These are phyloP conservation scores for Escarpia spicata DNA, from an alignment of 2,888 invertebrate species.

Conservation along the genomic window DNA sequence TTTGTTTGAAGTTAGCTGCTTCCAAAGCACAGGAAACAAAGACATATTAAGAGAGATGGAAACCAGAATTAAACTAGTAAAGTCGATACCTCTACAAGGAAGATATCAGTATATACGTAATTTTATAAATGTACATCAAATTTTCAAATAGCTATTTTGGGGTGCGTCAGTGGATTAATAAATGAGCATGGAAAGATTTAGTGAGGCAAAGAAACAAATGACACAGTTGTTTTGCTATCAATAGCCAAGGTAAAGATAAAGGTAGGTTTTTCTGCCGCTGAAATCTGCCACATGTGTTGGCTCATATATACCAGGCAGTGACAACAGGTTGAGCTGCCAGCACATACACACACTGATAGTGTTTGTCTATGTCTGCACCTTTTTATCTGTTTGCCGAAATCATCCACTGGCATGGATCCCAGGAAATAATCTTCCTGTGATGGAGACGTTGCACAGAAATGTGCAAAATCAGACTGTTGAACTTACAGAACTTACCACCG, in stretches of 20 bases:
- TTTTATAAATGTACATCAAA: not conserved
- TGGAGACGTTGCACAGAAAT: not conserved
- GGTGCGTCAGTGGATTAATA: not conserved
- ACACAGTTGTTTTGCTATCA: not conserved
- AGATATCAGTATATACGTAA: no score
- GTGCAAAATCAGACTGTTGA: not conserved
- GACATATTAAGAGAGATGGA: no score
- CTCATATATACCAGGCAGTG: not conserved
- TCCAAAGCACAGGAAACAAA: no score
- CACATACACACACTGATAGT: not conserved
- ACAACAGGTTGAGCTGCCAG: not conserved
- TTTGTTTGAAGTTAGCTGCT: no score
- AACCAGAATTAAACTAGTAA: no score
- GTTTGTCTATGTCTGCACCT: not conserved
- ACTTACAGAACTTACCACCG: not conserved
- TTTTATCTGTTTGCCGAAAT: not conserved
- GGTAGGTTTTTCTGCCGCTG: constrained; percentile 7
- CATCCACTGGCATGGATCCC: not conserved
- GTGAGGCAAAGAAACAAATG: not conserved
- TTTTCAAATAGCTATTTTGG: not conserved
- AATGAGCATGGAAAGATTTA: not conserved
- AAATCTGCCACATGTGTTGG: not conserved
- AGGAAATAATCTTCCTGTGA: not conserved
- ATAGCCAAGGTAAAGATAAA: not conserved
- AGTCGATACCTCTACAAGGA: no score